Conservation (phyloP, 2,797 vertebrate species). For the Sternarchorhynchus goeldii region DNA sequence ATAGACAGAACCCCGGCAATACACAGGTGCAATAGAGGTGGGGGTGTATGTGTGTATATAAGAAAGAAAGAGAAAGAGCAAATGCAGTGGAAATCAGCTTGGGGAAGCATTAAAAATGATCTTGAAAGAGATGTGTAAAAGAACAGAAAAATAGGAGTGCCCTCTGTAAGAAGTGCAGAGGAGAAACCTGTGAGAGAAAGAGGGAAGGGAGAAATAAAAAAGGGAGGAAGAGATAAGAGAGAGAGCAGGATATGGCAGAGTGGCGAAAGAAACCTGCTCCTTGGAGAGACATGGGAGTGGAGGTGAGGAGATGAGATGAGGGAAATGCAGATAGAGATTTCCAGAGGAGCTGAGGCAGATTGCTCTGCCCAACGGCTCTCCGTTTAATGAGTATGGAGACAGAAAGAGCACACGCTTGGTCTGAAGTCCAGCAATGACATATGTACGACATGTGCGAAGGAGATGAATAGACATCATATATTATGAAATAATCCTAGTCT, state of each 20-base stretch:
- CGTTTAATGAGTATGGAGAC: slow-evolving; percentile 32
- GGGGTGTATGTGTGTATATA: neutral
- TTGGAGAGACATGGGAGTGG: neutral
- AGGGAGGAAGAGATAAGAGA: slow-evolving; percentile 33
- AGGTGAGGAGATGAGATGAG: slow-evolving; percentile 15
- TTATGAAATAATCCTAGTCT: slow-evolving; percentile 34
- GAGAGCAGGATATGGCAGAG: neutral
- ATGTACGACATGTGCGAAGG: neutral
- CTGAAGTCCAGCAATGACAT: slow-evolving; percentile 26
- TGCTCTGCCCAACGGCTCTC: slow-evolving; percentile 24
- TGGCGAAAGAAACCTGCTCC: neutral
- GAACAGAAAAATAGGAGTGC: neutral
- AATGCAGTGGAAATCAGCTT: no score
- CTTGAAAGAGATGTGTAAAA: neutral
- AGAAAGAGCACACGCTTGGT: slow-evolving; percentile 6
- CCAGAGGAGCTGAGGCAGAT: slow-evolving; percentile 16
- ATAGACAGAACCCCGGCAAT: neutral
- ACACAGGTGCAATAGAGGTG: neutral
- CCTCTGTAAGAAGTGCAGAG: neutral
- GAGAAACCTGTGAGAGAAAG: slow-evolving; percentile 20
- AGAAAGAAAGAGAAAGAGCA: neutral
- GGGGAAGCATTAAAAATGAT: no score
- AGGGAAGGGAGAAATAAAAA: slow-evolving; percentile 24
- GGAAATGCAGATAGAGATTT: neutral
- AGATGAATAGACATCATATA: slow-evolving; percentile 36